Percentiles rank a stretch among this genome's conserved stretches.
These are phyloP conservation scores for Hemicentrotus pulcherrimus DNA, from an alignment of 35 echinoderm and acorn worm species.

Conservation along the genomic window DNA sequence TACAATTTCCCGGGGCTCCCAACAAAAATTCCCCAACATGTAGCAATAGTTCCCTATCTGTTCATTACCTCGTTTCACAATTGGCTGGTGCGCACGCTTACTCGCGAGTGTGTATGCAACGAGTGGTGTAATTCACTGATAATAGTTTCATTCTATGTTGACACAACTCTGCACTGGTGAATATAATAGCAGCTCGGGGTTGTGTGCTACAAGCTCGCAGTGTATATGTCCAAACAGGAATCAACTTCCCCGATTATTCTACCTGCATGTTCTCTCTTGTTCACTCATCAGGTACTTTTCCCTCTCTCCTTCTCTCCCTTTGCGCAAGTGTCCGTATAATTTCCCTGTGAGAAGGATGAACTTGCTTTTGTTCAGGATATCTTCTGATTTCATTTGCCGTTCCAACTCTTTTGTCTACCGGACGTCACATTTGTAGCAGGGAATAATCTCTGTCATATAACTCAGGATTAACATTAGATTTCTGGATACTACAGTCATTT, in stretches of 20 bases:
- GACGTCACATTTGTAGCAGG: neutral
- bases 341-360: slow-evolving; percentile 28
- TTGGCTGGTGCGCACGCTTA: neutral
- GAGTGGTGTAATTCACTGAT: slow-evolving; percentile 28
- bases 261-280: slow-evolving; percentile 7
- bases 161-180: neutral
- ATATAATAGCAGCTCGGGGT: neutral
- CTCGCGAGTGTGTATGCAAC: neutral
- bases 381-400: neutral
- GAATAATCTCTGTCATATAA: neutral
- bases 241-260: slow-evolving; percentile 40
- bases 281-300: slow-evolving; percentile 1
- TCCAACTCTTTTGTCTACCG: neutral
- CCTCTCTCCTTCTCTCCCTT: neutral
- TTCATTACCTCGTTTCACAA: neutral
- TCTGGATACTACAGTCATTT: neutral
- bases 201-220: neutral
- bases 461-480: neutral
- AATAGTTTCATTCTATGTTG: slow-evolving; percentile 47
- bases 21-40: neutral
- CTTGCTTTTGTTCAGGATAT: neutral
- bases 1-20: neutral
- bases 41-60: neutral
- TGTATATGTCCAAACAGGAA: slow-evolving; percentile 19
- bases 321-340: slow-evolving; percentile 32